Base-by-base conservation (phyloP, 2,113 vertebrate genomes). In the Sclerurus mexicanus region DNA sequence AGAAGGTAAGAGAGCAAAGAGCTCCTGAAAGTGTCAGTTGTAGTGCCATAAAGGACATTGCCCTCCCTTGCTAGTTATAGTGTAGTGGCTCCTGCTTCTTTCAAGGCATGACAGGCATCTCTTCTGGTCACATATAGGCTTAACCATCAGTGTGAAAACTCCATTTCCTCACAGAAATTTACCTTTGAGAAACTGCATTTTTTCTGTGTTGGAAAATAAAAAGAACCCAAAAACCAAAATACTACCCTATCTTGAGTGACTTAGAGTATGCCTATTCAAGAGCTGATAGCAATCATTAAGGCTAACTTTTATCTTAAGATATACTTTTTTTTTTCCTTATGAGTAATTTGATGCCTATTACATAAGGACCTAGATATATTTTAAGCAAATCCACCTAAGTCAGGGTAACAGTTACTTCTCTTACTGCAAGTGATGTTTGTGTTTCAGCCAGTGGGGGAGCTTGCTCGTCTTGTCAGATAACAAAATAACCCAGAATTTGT, bases 171-270 rank as follows among this genome's bases (percentile, higher is more conserved):
- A 62, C 4, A 35, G 4, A 67, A 58, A 16, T n/a, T 28, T 73
- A 64, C 22, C 52, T 62, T 75, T 33, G 25, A 77, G 27, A 55
- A 85, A 68, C 14, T 28, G 6, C 31, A 20, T 87, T 67, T 81
- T 74, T 30, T 74, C 21, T 23, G 27, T 2, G 12, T 40, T 82
- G 56, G 27, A 21, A 89, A 81, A 3, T 23, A 53, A 37, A 53
- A 50, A 22, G 0, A 8, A 3, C 1, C 30, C n/a, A 46, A 50
- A 20, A 3, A 2, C 1, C 23, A 46, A 53, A 84, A 24, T 13
- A 64, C 19, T 60, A 19, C 27, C 5, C 12, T 20, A 0, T 30
- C 33, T 73, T 84, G 24, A 55, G 12, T 52, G 33, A 40, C 10
- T 7, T 27, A 23, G 3, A 12, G 24, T 31, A 24, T 55, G 52